Evolutionary conservation across 35 echinoderm and acorn worm species (phyloP), one percentile per base, ranked within the genome.

Genomic region (Acanthaster planci): DNA sequence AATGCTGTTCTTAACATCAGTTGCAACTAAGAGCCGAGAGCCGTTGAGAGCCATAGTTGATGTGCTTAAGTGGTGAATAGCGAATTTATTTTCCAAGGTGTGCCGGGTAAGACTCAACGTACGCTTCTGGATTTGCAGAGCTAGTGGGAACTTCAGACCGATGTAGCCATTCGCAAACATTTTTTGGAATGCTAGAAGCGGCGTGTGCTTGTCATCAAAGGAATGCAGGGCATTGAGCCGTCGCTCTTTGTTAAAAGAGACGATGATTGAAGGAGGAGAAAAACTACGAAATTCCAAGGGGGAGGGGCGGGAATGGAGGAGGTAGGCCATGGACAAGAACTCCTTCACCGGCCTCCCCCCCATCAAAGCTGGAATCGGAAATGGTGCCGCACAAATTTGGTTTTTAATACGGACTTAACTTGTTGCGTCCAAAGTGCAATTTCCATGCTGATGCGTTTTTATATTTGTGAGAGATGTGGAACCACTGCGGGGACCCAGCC

Each of bases 371-470:
- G 60, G 60, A 68, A 31, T 68, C 14, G 18, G 60, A 47, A 68
- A 22, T 68, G 60, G 60, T 68, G 60, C 27, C 60, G 60, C 60
- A 68, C 60, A 68, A 68, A 22, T 35, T 68, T 68, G 60, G 60
- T 68, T 68, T 30, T 47, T 47, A 47, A 47, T 47, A 68, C 64
- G 4, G 64, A 34, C 34, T 72, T 34, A 29, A n/a, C 30, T 35
- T 72, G 64, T 72, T 27, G 64, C 64, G 34, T 72, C 64, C 64
- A 72, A 72, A 72, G 64, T 72, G 64, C 64, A 72, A 72, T 72
- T 72, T 72, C 29, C 22, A 72, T 16, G 64, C 64, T 72, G 26
- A 34, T 72, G 29, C 30, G 26, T 72, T 72, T 72, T 18, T n/a
- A n/a, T 72, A 72, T 72, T 26, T 34, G 18, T 34, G 34, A 14